Evolutionary conservation across 1,140 invertebrate species (phyloP).

Genomic region (Panagrolaimus sp.): DNA sequence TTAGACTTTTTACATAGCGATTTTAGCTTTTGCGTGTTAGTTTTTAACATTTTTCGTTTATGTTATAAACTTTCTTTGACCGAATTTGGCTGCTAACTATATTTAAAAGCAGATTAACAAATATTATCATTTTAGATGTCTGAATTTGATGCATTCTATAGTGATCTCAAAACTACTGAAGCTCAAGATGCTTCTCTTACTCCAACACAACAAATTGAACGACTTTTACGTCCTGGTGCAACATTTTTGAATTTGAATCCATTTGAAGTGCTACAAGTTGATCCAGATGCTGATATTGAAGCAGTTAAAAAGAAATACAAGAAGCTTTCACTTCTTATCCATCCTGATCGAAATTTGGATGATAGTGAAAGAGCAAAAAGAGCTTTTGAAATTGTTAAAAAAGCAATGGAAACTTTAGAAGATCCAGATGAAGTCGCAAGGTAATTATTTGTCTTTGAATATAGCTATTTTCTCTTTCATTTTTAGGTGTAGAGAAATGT

Average conservation of each 20-base stretch:
- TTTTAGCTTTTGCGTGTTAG: too few species aligned
- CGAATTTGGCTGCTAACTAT: too few species aligned
- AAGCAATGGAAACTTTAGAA: constrained; percentile 90
- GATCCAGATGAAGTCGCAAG: constrained; percentile 86
- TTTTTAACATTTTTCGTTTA: too few species aligned
- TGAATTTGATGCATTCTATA: constrained; percentile 50
- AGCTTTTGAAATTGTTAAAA: constrained; percentile 84
- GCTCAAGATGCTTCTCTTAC: constrained; percentile 82
- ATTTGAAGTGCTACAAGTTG: constrained; percentile 75
- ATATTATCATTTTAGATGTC: constrained; percentile 21
- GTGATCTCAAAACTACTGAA: constrained; percentile 78
- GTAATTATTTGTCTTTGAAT: too few species aligned
- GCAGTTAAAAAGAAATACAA: constrained; percentile 94
- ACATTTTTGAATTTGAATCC: constrained; percentile 77
- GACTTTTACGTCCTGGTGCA: constrained; percentile 80
- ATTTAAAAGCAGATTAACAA: too few species aligned
- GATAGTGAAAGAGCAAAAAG: constrained; percentile 86
- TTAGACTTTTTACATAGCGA: too few species aligned
- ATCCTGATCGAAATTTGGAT: constrained; percentile 97
- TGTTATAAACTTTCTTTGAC: too few species aligned
- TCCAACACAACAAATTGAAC: constrained; percentile 86
- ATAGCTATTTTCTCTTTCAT: too few species aligned
- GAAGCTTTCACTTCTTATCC: constrained; percentile 87
- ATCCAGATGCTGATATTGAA: constrained; percentile 77
- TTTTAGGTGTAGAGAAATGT: constrained; percentile 90